Evolutionary conservation across 1,140 invertebrate species (phyloP).

Genomic region (Papilio glaucus): DNA sequence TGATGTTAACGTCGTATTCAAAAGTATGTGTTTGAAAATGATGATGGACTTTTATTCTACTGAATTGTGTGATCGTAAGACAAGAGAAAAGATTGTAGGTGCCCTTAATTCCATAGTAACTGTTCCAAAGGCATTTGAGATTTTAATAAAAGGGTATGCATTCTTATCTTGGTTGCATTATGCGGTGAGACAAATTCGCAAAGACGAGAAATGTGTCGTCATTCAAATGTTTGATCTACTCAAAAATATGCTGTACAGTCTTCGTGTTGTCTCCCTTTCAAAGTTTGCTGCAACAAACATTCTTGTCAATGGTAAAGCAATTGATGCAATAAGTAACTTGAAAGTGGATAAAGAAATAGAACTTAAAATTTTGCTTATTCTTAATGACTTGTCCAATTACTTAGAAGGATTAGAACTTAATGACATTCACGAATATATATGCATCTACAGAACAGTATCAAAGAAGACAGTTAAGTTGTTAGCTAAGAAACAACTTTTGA

Average conservation of each 20-base stretch:
- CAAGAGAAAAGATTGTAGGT: slow-evolving; percentile 86
- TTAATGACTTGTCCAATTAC: slow-evolving; percentile 57
- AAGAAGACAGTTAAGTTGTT: slow-evolving; percentile 67
- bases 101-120: slow-evolving; percentile 84
- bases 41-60: slow-evolving; percentile 83
- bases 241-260: slow-evolving; percentile 61
- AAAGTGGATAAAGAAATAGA: slow-evolving; percentile 69
- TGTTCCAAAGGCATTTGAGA: slow-evolving; percentile 84
- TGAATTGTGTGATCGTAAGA: slow-evolving; percentile 77
- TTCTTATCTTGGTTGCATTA: slow-evolving; percentile 85
- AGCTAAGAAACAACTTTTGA: slow-evolving; percentile 62
- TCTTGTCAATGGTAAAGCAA: slow-evolving; percentile 47
- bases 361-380: slow-evolving; percentile 60
- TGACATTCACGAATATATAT: slow-evolving; percentile 59
- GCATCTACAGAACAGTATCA: slow-evolving; percentile 59
- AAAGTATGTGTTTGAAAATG: slow-evolving; percentile 84
- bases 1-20: slow-evolving; percentile 81
- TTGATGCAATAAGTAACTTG: slow-evolving; percentile 51
- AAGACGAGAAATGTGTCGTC: slow-evolving; percentile 57
- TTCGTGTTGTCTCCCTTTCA: slow-evolving; percentile 53
- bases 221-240: slow-evolving; percentile 54
- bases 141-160: slow-evolving; percentile 86
- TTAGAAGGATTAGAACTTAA: slow-evolving; percentile 52
- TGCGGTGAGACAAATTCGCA: slow-evolving; percentile 56
- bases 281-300: slow-evolving; percentile 51